These are phyloP conservation scores for Anguilla rostrata DNA, from an alignment of 2,113 vertebrate species.

Conservation along the genomic window DNA sequence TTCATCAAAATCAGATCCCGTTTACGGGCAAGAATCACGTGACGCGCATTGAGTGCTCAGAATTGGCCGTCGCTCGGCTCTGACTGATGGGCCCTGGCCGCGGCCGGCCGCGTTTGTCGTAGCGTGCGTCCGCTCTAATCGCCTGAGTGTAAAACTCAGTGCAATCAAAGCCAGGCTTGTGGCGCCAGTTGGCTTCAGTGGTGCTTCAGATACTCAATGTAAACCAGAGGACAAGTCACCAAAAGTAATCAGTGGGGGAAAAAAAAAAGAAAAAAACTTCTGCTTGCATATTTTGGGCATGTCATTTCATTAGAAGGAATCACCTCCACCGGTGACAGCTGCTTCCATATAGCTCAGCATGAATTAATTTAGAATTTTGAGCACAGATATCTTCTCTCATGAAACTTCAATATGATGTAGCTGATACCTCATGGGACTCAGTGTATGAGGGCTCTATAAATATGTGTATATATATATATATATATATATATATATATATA, in stretches of 20 bases:
- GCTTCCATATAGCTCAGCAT: neutral
- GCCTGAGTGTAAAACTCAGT: neutral
- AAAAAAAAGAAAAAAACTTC: neutral
- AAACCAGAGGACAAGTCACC: neutral
- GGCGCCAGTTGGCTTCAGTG: neutral
- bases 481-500: no score
- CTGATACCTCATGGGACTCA: no score
- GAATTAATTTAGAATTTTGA: neutral
- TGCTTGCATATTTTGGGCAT: neutral
- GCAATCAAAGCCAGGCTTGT: neutral
- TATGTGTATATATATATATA: no score
- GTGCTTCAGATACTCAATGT: neutral
- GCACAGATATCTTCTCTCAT: neutral
- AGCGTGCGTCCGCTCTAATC: neutral
- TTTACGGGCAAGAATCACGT: no score
- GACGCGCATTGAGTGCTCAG: neutral
- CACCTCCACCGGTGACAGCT: neutral
- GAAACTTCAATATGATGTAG: no score
- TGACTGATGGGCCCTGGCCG: neutral
- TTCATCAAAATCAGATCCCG: no score
- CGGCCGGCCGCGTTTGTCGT: neutral
- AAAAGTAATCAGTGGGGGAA: neutral
- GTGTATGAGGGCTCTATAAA: no score
- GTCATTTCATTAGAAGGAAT: neutral
- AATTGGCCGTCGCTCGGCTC: neutral